Evolutionary conservation across 35 echinoderm and acorn worm species (phyloP).

Genomic region (Holothuria glaberrima): DNA sequence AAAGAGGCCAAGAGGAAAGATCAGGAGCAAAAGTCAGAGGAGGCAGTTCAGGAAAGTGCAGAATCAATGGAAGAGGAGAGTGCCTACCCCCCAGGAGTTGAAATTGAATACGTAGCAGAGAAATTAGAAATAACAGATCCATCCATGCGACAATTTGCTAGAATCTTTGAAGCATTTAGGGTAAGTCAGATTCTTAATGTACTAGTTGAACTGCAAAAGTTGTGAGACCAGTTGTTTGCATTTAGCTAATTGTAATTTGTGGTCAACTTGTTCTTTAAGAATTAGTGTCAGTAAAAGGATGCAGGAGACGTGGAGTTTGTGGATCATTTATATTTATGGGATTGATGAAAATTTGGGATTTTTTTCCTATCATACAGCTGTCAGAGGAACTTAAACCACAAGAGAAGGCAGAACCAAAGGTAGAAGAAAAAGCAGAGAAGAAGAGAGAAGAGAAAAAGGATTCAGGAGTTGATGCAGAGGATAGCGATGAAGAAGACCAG

Average conservation of each 20-base stretch:
- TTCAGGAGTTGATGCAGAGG: conserved; percentile 46
- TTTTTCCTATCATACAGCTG: conserved; percentile 54
- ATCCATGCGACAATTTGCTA: conserved; percentile 76
- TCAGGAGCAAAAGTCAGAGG: conserved; percentile 55
- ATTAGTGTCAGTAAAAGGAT: no score
- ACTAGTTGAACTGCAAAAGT: no score
- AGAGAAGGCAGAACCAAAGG: conserved; percentile 53
- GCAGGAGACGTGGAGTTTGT: no score
- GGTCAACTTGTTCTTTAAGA: no score
- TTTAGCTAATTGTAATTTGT: no score
- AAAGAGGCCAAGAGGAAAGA: conserved; percentile 73
- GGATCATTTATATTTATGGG: no score
- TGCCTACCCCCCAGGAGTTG: conserved; percentile 19
- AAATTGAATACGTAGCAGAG: conserved; percentile 89
- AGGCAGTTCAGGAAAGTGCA: conserved; percentile 21
- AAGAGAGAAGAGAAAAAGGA: conserved; percentile 71
- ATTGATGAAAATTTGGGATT: no score
- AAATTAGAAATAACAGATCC: conserved; percentile 79
- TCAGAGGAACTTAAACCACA: conserved; percentile 74
- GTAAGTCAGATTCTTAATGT: conserved; percentile 37
- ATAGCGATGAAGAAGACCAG: conserved; percentile 51
- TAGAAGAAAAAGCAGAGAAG: conserved; percentile 57
- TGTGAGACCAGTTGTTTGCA: no score
- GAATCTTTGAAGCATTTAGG: conserved; percentile 97
- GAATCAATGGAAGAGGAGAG: conserved; percentile 16